These are phyloP conservation scores for Dicyrtomina minuta DNA, from an alignment of 2,888 invertebrate genomes.

Conservation along the genomic window DNA sequence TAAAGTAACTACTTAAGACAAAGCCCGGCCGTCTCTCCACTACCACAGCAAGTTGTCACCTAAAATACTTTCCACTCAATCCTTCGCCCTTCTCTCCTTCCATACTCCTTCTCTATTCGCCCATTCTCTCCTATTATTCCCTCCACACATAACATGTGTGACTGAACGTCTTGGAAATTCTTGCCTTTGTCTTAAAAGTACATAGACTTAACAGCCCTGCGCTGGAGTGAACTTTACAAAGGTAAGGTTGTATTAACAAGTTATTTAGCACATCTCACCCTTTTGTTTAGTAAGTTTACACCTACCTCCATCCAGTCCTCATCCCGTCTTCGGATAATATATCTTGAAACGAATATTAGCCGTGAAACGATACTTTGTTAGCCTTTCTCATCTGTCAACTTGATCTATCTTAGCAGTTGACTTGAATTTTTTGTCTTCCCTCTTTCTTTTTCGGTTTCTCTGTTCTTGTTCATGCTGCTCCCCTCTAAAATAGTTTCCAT, in stretches of 20 bases:
- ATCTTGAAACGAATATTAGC: slow-evolving; percentile 15
- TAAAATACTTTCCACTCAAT: no score
- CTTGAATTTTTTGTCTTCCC: not conserved
- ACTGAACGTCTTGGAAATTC: no score
- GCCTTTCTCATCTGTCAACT: slow-evolving; percentile 29
- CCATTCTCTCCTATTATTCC: no score
- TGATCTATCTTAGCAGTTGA: not conserved
- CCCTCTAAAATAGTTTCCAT: not conserved
- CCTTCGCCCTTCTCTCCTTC: no score
- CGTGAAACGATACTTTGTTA: slow-evolving; percentile 33
- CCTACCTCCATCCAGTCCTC: slow-evolving; percentile 15
- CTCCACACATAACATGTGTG: no score
- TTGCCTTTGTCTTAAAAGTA: no score
- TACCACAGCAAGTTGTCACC: no score
- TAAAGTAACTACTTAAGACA: no score
- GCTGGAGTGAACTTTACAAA: not conserved
- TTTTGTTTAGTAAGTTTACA: slow-evolving; percentile 23
- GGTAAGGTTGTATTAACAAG: not conserved
- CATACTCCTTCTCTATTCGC: no score
- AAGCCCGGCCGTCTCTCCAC: no score
- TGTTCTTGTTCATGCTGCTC: not conserved
- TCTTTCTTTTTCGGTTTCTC: not conserved
- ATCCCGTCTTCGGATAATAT: not conserved
- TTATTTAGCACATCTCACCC: slow-evolving; percentile 27
- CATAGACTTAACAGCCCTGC: no score